Base-by-base conservation (phyloP, 2,797 vertebrate genomes). In the Mormyrops attenuatus region DNA sequence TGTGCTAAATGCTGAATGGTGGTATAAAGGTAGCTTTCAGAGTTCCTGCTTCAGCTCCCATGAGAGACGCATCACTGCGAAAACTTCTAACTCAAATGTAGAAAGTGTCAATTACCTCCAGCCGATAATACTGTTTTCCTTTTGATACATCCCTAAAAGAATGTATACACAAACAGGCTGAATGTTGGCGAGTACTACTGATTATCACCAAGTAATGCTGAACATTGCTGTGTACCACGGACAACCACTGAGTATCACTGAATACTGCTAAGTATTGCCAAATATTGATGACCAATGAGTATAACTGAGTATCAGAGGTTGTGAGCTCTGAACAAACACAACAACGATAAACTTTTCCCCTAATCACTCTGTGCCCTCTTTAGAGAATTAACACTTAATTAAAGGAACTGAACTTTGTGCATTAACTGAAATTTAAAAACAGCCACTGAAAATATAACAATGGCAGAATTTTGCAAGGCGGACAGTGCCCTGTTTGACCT, bases 321-420 rank as follows among this genome's bases (percentile, higher is more conserved):
- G 41, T 49, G 22, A 88, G n/a, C 17, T 44, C 4, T 30, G 38
- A 63, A 44, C 41, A 15, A 63, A 41, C 87, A 5, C 8, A 50
- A 52, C 47, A 53, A 82, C 17, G 41, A 52, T 26, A 49, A n/a
- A 3, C 30, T 90, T 89, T 89, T 87, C 84, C 15, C 2, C 85
- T 90, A 90, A 93, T 90, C 86, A 49, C 66, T 90, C 53, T 82
- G 89, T 85, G 89, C 77, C 73, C 26, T 90, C 77, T 53, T 88
- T 89, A 77, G 89, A 91, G 88, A 93, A 91, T 91, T 77, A 90
- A 85, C 90, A 90, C 53, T 89, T 90, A 91, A 92, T 91, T 91
- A 91, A 89, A 91, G 88, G 69, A 89, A 91, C 49, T 92, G 89
- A 87, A 87, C 87, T 88, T 89, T 52, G 26, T 88, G 91, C 92